These are phyloP conservation scores for Pempheris klunzingeri DNA, from an alignment of 2,797 vertebrate genomes.

Conservation along the genomic window DNA sequence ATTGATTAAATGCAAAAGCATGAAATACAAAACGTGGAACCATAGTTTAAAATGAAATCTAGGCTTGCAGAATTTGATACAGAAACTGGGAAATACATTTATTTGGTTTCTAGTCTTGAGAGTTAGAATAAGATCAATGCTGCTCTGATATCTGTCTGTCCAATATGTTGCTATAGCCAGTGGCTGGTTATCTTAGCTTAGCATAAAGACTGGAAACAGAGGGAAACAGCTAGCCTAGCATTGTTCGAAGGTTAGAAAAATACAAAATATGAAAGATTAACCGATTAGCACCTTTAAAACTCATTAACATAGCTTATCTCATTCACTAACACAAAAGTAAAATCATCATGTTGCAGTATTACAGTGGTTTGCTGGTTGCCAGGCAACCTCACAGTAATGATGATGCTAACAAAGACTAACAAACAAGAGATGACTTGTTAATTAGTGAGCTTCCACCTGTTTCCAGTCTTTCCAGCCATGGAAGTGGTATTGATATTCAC, in stretches of 20 bases:
- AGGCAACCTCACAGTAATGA: neutral
- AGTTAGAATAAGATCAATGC: neutral
- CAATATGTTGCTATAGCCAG: neutral
- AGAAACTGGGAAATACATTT: neutral
- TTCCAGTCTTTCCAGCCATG: neutral
- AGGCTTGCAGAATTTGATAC: neutral
- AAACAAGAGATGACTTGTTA: neutral
- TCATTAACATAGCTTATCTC: neutral
- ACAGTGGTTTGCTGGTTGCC: neutral
- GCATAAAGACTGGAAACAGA: neutral
- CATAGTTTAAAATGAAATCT: neutral
- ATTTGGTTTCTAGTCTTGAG: neutral
- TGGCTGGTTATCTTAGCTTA: neutral
- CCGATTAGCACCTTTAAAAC: neutral
- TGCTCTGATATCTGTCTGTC: neutral
- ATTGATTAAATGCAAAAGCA: neutral
- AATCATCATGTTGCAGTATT: neutral
- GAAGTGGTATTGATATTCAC: neutral
- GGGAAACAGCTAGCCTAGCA: neutral
- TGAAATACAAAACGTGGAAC: neutral
- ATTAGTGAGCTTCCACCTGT: neutral
- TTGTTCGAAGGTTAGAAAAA: neutral
- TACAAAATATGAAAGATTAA: too few relatives aligned
- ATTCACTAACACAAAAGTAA: neutral
- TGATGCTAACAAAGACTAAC: too few relatives aligned